Evolutionary conservation across 1,140 invertebrate species (phyloP), one percentile per base, ranked within the genome.

Genomic region (Metaphire vulgaris): DNA sequence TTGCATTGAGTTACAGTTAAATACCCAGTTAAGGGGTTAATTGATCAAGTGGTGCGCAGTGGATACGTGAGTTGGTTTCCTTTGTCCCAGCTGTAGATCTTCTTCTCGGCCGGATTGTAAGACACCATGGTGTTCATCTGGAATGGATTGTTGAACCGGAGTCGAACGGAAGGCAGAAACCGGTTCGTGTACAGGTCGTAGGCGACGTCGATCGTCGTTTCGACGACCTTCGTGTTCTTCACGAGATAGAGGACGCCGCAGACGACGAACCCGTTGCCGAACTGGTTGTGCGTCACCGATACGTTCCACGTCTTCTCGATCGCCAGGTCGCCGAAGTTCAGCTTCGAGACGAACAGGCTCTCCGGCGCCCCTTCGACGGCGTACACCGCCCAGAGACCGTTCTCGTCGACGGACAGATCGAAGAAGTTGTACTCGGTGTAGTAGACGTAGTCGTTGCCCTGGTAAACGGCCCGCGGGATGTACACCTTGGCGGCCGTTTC

Each of bases 371-470:
- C 80, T 75, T 89, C 88, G 72, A 90, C 89, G 32, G 92, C 81
- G 69, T 87, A 88, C 1, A 89, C 80, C 2, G 87, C 80, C 96
- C 89, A 88, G 15, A 89, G 71, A n/a, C 88, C 88, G 83, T 98
- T 98, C 82, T 98, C 95, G 83, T 99, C 97, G 0, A 92, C 91
- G 79, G 92, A 91, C 79, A 97, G 92, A 85, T 98, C 96, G 80
- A 97, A 91, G 83, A 90, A 93, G 81, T 92, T 93, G 75, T 90
- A 85, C 78, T 75, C 41, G 0, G 89, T 89, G 0, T 88, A 88
- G 80, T 88, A 88, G 29, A 93, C 86, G 77, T 88, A 90, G 78
- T 90, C 89, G 2, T 80, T 87, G 69, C 80, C 86, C 68, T 83
- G 87, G 73, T 79, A 83, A 0, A 85, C 78, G 1, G 87, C 83